Evolutionary conservation across 2,888 invertebrate species (phyloP).

Genomic region (Drosophila leonis): DNA sequence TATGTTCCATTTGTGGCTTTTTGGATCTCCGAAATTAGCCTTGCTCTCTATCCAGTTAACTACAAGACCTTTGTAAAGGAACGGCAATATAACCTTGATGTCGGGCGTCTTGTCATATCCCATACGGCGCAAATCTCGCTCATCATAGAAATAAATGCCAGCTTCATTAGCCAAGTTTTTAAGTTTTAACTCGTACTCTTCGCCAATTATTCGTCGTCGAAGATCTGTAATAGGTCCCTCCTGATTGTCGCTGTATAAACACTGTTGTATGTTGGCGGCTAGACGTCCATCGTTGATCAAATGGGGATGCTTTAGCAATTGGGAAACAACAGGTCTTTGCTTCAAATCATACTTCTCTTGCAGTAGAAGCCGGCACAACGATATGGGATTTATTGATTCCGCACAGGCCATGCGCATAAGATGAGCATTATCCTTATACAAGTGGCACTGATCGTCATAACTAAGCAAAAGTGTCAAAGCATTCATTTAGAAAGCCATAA

Average conservation of each 20-base stretch:
- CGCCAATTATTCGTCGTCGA: conserved; percentile 91
- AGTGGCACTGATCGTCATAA: conserved; percentile 64
- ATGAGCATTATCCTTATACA: conserved; percentile 54
- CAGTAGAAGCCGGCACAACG: conserved; percentile 80
- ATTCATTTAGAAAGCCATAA: not conserved
- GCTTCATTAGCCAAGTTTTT: conserved; percentile 85
- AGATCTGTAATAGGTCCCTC: conserved; percentile 93
- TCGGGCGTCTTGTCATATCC: conserved; percentile 99
- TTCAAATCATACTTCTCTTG: conserved; percentile 77
- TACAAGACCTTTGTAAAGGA: conserved; percentile 93
- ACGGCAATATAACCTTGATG: conserved; percentile 94
- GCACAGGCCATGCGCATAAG: conserved; percentile 77
- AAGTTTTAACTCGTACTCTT: conserved; percentile 92
- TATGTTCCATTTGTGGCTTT: conserved; percentile 92
- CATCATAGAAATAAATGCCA: conserved; percentile 90
- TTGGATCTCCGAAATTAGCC: conserved; percentile 95
- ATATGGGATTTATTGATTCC: conserved; percentile 77
- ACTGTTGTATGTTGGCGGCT: conserved; percentile 86
- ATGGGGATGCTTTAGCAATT: conserved; percentile 82
- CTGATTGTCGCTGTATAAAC: conserved; percentile 92
- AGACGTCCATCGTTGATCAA: conserved; percentile 79
- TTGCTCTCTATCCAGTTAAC: conserved; percentile 99
- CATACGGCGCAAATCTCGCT: conserved; percentile 91
- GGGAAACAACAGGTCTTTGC: conserved; percentile 73
- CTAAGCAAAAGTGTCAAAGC: conserved; percentile 37